phyloP scores from a whole-genome alignment of 2,888 invertebrate genomes.

The Ornithoptera priamus region DNA sequence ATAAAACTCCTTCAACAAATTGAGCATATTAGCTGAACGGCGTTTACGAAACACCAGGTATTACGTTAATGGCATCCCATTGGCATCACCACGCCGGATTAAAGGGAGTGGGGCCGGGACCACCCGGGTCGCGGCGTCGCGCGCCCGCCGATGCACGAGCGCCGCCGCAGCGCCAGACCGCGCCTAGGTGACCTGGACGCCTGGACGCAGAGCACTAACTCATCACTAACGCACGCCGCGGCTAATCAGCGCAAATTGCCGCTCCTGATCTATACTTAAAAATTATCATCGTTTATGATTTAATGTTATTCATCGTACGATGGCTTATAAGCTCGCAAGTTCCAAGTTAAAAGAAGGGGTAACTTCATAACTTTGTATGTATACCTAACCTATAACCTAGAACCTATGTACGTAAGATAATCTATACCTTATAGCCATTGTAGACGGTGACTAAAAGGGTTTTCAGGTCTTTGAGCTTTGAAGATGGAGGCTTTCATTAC shows the following conservation, averaged over 20 bases:
- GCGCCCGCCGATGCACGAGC: slow-evolving; percentile 57
- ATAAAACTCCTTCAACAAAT: neutral
- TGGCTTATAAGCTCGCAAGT: too few relatives aligned
- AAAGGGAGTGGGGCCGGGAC: slow-evolving; percentile 46
- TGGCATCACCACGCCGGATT: slow-evolving; percentile 34
- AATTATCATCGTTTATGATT: too few relatives aligned
- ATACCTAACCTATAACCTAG: too few relatives aligned
- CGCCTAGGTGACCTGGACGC: slow-evolving; percentile 45
- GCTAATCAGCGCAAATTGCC: slow-evolving; percentile 27
- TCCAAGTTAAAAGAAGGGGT: too few relatives aligned
- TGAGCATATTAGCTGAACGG: neutral
- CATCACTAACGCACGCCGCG: neutral
- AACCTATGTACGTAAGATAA: too few relatives aligned
- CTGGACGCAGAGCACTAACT: neutral
- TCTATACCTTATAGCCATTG: too few relatives aligned
- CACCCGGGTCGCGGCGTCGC: slow-evolving; percentile 61
- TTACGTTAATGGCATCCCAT: slow-evolving; percentile 18
- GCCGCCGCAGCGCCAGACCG: slow-evolving; percentile 35
- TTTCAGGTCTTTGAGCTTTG: too few relatives aligned
- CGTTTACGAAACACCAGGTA: neutral
- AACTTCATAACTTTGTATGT: too few relatives aligned
- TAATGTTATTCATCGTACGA: too few relatives aligned
- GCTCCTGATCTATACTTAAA: slow-evolving; percentile 5
- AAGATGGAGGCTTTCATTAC: too few relatives aligned
- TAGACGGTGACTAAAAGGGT: too few relatives aligned